These are phyloP conservation scores for Chrysaora quinquecirrha DNA, from an alignment of 30 jellyfish, hydroid and myxozoan species.

Conservation along the genomic window DNA sequence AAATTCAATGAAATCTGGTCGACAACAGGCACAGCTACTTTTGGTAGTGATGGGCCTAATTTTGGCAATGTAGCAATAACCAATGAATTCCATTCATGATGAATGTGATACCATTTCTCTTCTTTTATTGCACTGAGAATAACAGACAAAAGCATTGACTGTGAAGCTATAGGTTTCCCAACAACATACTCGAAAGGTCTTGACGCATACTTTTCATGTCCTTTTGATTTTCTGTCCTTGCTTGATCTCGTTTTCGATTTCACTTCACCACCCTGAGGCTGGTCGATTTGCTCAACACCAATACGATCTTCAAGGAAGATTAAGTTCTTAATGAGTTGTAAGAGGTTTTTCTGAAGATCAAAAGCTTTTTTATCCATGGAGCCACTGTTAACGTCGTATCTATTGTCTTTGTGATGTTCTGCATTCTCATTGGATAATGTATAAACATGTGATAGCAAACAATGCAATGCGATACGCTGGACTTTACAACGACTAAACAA, in stretches of 20 bases:
- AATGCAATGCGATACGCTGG: constrained; percentile 89
- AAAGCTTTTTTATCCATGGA: not conserved
- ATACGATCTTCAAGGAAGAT: constrained; percentile 73
- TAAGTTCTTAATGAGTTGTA: constrained; percentile 57
- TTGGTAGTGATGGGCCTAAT: constrained; percentile 66
- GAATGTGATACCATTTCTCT: constrained; percentile 63
- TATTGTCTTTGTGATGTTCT: not conserved
- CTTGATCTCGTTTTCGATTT: constrained; percentile 10
- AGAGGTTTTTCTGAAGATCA: constrained; percentile 65
- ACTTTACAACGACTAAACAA: constrained; percentile 87
- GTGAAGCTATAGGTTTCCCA: constrained; percentile 69
- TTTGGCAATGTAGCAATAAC: constrained; percentile 82
- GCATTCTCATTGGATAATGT: constrained; percentile 38
- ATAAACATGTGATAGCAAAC: constrained; percentile 86
- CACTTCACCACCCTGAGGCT: constrained; percentile 33
- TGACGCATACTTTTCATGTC: constrained; percentile 2
- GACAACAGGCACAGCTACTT: constrained; percentile 83
- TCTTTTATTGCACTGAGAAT: constrained; percentile 74
- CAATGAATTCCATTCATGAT: constrained; percentile 79
- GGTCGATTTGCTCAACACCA: constrained; percentile 58
- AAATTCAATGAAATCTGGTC: constrained; percentile 73
- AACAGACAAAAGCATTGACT: constrained; percentile 88
- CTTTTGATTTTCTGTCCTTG: constrained; percentile 35
- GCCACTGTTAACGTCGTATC: not conserved
- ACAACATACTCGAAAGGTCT: constrained; percentile 62